These are phyloP conservation scores for Caenorhabditis briggsae DNA, from an alignment of 1,140 invertebrate species.

Conservation along the genomic window DNA sequence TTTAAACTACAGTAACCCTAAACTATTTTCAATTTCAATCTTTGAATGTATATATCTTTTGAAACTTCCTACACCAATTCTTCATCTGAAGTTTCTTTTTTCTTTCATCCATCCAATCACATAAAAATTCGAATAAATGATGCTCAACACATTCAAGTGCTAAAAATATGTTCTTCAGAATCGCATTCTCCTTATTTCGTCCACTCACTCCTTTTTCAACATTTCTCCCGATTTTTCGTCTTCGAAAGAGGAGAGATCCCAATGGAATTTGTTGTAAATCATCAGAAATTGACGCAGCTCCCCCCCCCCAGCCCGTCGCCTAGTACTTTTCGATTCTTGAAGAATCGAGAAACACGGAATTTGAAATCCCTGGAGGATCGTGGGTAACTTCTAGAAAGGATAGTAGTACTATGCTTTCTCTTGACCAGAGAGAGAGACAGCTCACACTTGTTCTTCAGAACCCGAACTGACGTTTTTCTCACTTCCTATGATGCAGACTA, in stretches of 20 bases:
- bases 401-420: slow-evolving; percentile 7
- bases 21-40: too few relatives aligned
- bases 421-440: not conserved
- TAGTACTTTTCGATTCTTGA: slow-evolving; percentile 52
- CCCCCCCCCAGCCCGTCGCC: not conserved
- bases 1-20: too few relatives aligned
- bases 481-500: too few relatives aligned
- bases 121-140: slow-evolving; percentile 22
- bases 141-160: slow-evolving; percentile 33
- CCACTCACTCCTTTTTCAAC: slow-evolving; percentile 16
- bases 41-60: too few relatives aligned
- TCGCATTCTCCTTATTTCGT: not conserved
- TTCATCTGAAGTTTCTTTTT: not conserved
- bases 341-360: not conserved
- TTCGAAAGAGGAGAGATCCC: not conserved
- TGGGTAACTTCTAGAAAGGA: not conserved
- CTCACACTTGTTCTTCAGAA: slow-evolving; percentile 31
- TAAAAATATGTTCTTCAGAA: slow-evolving; percentile 32
- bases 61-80: not conserved
- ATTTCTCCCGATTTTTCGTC: not conserved
- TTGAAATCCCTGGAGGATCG: slow-evolving; percentile 10
- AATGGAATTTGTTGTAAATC: slow-evolving; percentile 49
- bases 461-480: too few relatives aligned
- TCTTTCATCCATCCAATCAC: not conserved
- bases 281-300: slow-evolving; percentile 43